A percentile compares a stretch with the other conserved stretches of the same genome.
Conservation (phyloP, 2,888 invertebrate genomes). For the Cepaea hortensis region DNA sequence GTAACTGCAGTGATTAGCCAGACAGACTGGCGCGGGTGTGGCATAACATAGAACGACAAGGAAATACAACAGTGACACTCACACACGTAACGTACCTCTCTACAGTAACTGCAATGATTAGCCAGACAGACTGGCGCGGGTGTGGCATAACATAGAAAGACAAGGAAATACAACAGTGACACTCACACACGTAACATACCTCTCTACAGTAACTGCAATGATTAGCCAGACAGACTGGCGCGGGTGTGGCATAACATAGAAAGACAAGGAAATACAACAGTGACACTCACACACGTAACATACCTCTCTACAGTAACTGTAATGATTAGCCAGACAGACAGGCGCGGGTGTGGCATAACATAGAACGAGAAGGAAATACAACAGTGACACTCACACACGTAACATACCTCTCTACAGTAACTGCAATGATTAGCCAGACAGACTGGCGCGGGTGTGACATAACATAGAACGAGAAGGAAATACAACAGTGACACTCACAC, state of each 20-base stretch:
- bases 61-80: background rate
- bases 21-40: slow-evolving; percentile 57
- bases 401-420: slow-evolving; percentile 66
- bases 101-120: slow-evolving; percentile 73
- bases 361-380: background rate
- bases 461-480: background rate
- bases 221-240: slow-evolving; percentile 72
- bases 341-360: slow-evolving; percentile 3
- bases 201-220: slow-evolving; percentile 73
- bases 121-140: slow-evolving; percentile 67
- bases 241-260: background rate
- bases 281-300: background rate
- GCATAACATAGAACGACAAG: background rate
- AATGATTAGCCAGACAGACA: slow-evolving; percentile 74
- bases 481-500: background rate
- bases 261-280: background rate
- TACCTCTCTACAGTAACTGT: slow-evolving; percentile 71
- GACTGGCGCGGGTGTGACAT: slow-evolving; percentile 48
- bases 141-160: background rate
- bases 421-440: slow-evolving; percentile 74
- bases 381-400: background rate
- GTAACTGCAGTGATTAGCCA: slow-evolving; percentile 75
- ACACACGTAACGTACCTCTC: slow-evolving; percentile 53
- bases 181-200: background rate
- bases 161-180: background rate